These are phyloP conservation scores for Pocillopora damicornis DNA, from an alignment of 64 coral and sea anemone species.

Conservation along the genomic window DNA sequence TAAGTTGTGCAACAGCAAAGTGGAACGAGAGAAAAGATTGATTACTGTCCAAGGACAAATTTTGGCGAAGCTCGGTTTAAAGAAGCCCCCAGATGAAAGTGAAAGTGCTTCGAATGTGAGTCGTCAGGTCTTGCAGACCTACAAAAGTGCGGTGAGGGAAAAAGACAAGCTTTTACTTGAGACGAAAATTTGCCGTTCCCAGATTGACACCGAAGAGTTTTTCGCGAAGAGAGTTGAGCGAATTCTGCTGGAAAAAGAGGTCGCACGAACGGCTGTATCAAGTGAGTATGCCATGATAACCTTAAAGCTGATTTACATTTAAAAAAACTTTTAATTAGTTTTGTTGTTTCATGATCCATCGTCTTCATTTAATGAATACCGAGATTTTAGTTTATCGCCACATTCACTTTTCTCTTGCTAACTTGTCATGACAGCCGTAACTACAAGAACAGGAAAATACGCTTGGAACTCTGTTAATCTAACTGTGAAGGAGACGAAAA, in stretches of 20 bases:
- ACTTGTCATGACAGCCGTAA: no score
- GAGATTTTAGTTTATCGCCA: no score
- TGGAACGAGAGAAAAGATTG: neutral
- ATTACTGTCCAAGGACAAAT: conserved; percentile 5
- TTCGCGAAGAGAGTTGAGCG: conserved; percentile 23
- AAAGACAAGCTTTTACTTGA: conserved; percentile 4
- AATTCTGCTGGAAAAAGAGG: neutral
- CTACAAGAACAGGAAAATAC: no score
- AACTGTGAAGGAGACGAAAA: no score
- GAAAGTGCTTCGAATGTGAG: neutral
- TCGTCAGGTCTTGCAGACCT: conserved; percentile 3
- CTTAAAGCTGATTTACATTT: neutral
- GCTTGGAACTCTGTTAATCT: no score
- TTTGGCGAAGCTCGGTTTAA: neutral
- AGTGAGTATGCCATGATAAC: neutral
- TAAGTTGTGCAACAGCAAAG: neutral
- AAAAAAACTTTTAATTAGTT: neutral
- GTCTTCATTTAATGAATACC: no score
- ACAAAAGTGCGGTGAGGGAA: conserved; percentile 24
- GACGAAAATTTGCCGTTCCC: neutral
- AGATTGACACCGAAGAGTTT: conserved; percentile 7
- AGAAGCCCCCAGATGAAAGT: neutral
- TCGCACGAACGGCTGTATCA: conserved; percentile 5
- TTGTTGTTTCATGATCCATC: neutral
- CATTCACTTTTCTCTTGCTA: no score